Evolutionary conservation across 2,888 invertebrate species (phyloP), one percentile per base, ranked within the genome.

Genomic region (Arctia plantaginis): DNA sequence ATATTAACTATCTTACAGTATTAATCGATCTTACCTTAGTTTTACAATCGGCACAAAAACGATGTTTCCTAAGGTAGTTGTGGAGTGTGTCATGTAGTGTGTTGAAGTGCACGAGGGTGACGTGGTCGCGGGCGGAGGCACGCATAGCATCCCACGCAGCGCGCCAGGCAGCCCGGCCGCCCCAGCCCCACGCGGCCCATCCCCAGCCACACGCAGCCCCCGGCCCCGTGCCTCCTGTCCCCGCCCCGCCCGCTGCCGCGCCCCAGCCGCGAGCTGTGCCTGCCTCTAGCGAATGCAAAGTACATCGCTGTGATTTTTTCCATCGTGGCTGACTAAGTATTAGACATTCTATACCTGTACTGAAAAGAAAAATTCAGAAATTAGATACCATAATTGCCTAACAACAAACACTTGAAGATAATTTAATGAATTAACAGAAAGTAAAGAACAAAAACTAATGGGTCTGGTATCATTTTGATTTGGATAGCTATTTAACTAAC

Each of bases 11-110:
- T n/a, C n/a, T n/a, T n/a, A n/a, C n/a, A 68, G 4, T 47, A 51
- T 4, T 30, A 8, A n/a, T 41, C 8, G 20, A 67, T n/a, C 91
- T 91, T 78, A 99, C 99, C 96, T 99, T 99, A 81, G 98, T 98
- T 85, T 98, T 98, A 91, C 99, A 99, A 90, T 99, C 99, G 4
- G 98, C 97, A 90, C 99, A 99, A 93, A 99, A 99, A 95, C 98
- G 97, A 92, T 99, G 99, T 95, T 99, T 99, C 85, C 98, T 97
- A 77, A 99, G 96, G 93, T 99, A 99, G 83, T 97, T 98, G 89
- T 99, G 98, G 62, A 99, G 96, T 27, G 99, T 99, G 78, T 97
- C 97, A 87, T 98, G 97, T 78, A 99, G 95, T 82, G 97, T 97
- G 88, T 97, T 97, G 82, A 98, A 98, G 93, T 99, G 98, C 73